phyloP scores from a whole-genome alignment of 1,140 invertebrate species.

The Megalonaias nervosa region DNA sequence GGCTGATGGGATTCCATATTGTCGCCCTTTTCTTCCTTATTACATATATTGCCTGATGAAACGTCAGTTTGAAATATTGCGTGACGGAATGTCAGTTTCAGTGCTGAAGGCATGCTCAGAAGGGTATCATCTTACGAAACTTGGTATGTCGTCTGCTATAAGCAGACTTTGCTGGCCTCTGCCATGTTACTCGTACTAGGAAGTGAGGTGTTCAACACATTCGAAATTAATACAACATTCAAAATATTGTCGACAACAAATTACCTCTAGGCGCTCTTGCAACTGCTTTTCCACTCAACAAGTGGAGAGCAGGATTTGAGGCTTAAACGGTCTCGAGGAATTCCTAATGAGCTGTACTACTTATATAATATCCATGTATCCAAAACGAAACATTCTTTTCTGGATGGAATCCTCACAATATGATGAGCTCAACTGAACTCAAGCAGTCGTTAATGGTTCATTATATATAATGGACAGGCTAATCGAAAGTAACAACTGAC shows the following conservation, averaged over 20 bases:
- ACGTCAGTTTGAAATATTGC: too few species aligned
- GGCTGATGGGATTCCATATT: too few species aligned
- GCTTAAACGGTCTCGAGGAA: conserved; percentile 49
- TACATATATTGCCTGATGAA: too few species aligned
- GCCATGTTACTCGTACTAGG: conserved; percentile 1
- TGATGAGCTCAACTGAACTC: conserved; percentile 34
- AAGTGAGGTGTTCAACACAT: too few species aligned
- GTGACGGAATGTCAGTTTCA: too few species aligned
- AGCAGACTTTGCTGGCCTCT: neutral
- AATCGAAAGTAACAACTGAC: too few species aligned
- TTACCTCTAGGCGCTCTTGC: conserved; percentile 69
- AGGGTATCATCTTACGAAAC: too few species aligned
- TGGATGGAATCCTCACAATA: conserved; percentile 39
- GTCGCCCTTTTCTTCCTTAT: too few species aligned
- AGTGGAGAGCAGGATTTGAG: conserved; percentile 61
- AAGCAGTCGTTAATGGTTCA: conserved; percentile 34
- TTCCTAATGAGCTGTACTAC: conserved; percentile 41
- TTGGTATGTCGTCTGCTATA: too few species aligned
- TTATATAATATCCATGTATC: conserved; percentile 39
- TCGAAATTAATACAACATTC: neutral
- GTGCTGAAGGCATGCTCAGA: too few species aligned
- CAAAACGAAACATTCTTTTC: conserved; percentile 45
- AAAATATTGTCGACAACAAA: conserved; percentile 48
- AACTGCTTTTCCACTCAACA: conserved; percentile 69
- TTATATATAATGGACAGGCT: conserved; percentile 42